Evolutionary conservation across 2,888 invertebrate species (phyloP).

Genomic region (Nomada fucata): DNA sequence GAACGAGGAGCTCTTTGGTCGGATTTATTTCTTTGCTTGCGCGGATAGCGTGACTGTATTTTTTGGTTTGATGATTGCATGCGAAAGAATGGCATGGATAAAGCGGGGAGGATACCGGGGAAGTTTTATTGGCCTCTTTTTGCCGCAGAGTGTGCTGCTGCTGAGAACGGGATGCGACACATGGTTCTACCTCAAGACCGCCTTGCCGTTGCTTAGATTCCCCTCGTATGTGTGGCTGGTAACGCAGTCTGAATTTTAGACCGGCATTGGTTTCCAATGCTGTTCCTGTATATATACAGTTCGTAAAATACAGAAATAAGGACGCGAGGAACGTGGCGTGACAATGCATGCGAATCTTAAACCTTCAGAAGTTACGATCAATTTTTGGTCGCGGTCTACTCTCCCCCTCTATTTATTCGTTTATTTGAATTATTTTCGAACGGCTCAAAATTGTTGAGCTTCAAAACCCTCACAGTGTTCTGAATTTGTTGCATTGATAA

Average conservation of each 20-base stretch:
- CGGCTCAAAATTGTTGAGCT: too few species aligned
- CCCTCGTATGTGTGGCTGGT: constrained; percentile 31
- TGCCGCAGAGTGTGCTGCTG: constrained; percentile 32
- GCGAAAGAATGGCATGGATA: constrained; percentile 24
- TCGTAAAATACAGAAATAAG: constrained; percentile 30
- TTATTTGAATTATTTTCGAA: background rate
- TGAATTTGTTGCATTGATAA: too few species aligned
- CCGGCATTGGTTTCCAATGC: constrained; percentile 43
- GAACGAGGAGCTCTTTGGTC: background rate
- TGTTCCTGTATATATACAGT: constrained; percentile 11
- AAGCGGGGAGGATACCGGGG: constrained; percentile 20
- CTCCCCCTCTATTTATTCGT: background rate
- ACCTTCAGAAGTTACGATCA: background rate
- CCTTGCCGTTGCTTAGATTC: constrained; percentile 41
- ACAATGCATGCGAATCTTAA: constrained; percentile 10
- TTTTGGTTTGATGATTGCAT: constrained; percentile 3
- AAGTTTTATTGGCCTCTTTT: constrained; percentile 51
- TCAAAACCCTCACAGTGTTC: too few species aligned
- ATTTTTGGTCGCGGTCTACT: background rate
- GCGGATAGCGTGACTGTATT: background rate
- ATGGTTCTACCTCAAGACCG: constrained; percentile 44
- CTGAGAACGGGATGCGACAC: constrained; percentile 39
- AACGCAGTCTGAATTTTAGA: constrained; percentile 42
- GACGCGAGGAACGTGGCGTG: background rate
- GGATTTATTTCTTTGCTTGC: background rate